Base-by-base conservation (phyloP, 1,140 invertebrate species). In the Radopholus similis region DNA sequence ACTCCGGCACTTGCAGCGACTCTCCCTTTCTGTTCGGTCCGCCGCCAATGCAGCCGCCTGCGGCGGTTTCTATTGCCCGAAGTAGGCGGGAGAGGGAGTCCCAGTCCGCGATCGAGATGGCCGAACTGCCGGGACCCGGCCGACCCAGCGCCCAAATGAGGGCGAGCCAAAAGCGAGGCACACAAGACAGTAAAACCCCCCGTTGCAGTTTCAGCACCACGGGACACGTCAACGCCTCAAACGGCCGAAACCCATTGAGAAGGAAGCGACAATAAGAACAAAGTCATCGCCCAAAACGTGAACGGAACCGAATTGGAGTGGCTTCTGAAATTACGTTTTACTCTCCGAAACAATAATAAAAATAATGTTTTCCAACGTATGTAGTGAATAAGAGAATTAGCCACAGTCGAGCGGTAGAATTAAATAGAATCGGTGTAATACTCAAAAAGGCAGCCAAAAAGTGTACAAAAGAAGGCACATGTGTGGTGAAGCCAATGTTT, bases 1-100 rank as follows among this genome's bases (percentile, higher is more conserved):
- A 9, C 6, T 18, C 40, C 4, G n/a, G 0, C 21, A 49, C 9
- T 51, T 15, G 9, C 23, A 51, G 47, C 47, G 21, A 62, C 9
- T 30, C 42, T 21, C 34, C 58, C 30, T 62, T 62, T n/a, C 5
- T 62, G 21, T 62, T 62, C 18, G 58, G 58, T 9, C 58, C 58
- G 8, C 58, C 58, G 21, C 58, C 58, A 32, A 18, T 26, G n/a
- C 40, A 28, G n/a, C 8, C 47, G 6, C 9, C 30, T 51, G 47
- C 23, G 30, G 23, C 18, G 21, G 21, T 4, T 28, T 26, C 47
- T 23, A 26, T 28, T 51, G 21, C 23, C 47, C 23, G 5, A 6
- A 51, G 23, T 15, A 51, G 30, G 18, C n/a, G 5, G 23, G 23
- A 23, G 4, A 9, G 47, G 4, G n/a, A 51, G 23, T 26, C 1